phyloP scores from a whole-genome alignment of 2,113 vertebrate species.

The Ginglymostoma cirratum region DNA sequence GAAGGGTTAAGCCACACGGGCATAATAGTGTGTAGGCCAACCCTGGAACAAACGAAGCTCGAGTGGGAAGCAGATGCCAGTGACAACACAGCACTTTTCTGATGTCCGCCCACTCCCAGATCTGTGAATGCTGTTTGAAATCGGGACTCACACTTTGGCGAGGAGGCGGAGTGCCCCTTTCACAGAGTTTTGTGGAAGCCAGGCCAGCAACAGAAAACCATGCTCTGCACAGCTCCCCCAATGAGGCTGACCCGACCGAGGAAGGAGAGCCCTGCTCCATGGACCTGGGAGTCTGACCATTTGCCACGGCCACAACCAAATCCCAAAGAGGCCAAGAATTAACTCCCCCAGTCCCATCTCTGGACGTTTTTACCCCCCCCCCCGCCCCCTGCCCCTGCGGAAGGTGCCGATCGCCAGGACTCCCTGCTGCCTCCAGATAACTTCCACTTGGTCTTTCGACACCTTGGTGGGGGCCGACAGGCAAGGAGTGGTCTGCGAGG shows the following conservation, averaged over 20 bases:
- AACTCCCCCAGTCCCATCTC: conserved; percentile 47
- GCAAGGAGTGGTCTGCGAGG: neutral
- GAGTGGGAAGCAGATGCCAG: neutral
- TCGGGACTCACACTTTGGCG: neutral
- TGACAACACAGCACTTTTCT: neutral
- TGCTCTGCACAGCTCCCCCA: neutral
- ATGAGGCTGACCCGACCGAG: neutral
- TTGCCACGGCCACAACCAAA: neutral
- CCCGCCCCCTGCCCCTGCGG: no score
- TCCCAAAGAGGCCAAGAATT: conserved; percentile 49
- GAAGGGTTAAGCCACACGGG: neutral
- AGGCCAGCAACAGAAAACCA: neutral
- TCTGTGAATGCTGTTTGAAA: neutral
- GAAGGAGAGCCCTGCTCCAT: no score
- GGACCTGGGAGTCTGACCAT: no score
- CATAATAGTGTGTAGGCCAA: neutral
- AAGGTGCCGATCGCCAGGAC: conserved; percentile 47
- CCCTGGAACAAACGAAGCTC: neutral
- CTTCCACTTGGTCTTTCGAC: conserved; percentile 41
- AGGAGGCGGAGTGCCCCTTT: neutral
- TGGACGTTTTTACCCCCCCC: conserved; percentile 28
- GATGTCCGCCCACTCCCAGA: neutral
- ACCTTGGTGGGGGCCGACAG: neutral
- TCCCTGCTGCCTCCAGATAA: conserved; percentile 42
- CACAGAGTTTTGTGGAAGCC: neutral